A percentile compares a stretch with the other conserved stretches of the same genome.
phyloP scores from a whole-genome alignment of 2,888 invertebrate species.

The Noctua comes region DNA sequence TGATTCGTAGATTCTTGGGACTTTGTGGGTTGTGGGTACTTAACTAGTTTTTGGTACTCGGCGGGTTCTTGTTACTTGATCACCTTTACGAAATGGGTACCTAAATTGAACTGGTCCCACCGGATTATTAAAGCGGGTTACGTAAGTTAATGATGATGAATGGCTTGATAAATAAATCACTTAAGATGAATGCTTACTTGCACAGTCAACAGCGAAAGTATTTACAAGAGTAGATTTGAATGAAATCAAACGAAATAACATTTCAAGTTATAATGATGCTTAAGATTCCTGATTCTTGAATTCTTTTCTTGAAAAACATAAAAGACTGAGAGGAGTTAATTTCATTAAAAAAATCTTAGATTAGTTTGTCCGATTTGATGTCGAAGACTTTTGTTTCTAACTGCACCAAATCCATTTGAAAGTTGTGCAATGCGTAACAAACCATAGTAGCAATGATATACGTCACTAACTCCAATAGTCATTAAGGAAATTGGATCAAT shows the following conservation, averaged over 20 bases:
- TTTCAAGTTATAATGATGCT: not conserved
- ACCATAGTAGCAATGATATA: slow-evolving; percentile 34
- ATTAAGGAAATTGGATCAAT: slow-evolving; percentile 65
- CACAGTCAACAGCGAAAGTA: slow-evolving; percentile 5
- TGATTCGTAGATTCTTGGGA: slow-evolving; percentile 28
- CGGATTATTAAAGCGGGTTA: slow-evolving; percentile 46
- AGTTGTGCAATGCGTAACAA: slow-evolving; percentile 48
- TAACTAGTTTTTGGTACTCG: slow-evolving; percentile 21
- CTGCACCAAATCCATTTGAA: not conserved
- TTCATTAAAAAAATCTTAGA: not conserved
- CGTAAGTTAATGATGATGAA: slow-evolving; percentile 61
- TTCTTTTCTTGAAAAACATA: not conserved
- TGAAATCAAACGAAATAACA: too few relatives aligned
- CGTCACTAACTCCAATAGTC: slow-evolving; percentile 51
- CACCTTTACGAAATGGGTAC: slow-evolving; percentile 44
- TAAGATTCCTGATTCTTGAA: not conserved
- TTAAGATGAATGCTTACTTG: slow-evolving; percentile 41
- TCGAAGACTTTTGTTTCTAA: not conserved
- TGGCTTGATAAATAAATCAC: slow-evolving; percentile 52
- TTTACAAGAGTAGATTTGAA: not conserved
- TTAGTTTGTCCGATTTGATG: not conserved
- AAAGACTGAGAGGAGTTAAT: not conserved
- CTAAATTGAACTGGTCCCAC: slow-evolving; percentile 35
- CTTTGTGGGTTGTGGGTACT: not conserved
- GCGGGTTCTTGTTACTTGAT: slow-evolving; percentile 18